Conservation (phyloP, 92 coral and sea anemone species). For the Metridium senile region DNA sequence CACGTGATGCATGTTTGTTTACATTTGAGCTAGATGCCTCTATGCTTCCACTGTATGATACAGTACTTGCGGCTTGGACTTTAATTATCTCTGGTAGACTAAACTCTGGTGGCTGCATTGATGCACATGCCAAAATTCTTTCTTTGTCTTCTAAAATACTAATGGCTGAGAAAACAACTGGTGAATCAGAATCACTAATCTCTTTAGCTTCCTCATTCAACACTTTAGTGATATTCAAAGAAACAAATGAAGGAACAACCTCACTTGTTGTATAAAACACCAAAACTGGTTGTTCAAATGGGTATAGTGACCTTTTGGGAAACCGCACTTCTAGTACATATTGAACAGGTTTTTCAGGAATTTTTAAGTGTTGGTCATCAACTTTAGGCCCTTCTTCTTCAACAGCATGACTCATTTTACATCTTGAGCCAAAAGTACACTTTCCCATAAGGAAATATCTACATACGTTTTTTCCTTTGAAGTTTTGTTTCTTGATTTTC, state of each 20-base stretch:
- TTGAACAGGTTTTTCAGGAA: not conserved
- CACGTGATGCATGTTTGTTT: conserved; percentile 11
- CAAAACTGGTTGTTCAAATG: conserved; percentile 78
- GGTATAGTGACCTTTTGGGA: conserved; percentile 70
- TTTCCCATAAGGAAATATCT: conserved; percentile 60
- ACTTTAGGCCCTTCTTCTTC: conserved; percentile 6
- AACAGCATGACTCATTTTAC: conserved; percentile 73
- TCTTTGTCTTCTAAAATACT: conserved; percentile 68
- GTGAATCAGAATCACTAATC: conserved; percentile 47
- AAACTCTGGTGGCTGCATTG: conserved; percentile 59
- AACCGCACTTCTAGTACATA: conserved; percentile 77
- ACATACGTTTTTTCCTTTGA: conserved; percentile 46
- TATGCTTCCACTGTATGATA: not conserved
- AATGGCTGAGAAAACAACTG: conserved; percentile 71
- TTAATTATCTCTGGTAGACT: conserved; percentile 48
- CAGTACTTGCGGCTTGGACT: not conserved
- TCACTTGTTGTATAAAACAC: conserved; percentile 73
- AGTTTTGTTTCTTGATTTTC: conserved; percentile 15
- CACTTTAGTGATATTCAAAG: conserved; percentile 68
- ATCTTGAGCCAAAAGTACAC: conserved; percentile 67
- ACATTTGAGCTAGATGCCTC: not conserved
- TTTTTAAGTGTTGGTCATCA: conserved; percentile 30
- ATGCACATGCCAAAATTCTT: conserved; percentile 47
- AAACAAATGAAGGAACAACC: conserved; percentile 52
- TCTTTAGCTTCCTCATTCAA: conserved; percentile 60